Base-by-base conservation (phyloP, 2,888 invertebrate species). In the Volucella bombylans region DNA sequence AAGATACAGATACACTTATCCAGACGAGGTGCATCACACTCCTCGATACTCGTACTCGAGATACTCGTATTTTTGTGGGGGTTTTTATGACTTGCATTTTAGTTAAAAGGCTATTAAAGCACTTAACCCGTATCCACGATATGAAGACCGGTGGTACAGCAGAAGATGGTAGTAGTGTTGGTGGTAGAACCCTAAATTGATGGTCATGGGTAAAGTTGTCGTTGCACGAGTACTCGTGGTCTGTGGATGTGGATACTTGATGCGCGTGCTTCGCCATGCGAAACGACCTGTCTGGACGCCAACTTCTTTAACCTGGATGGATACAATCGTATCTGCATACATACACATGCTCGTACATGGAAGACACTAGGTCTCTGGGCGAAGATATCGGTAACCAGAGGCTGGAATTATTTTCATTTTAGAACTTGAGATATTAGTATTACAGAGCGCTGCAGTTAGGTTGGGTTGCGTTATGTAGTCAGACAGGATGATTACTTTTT, bases 61-160 rank as follows among this genome's bases (percentile, higher is more conserved):
- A 74, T 74, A 79, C 59, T 31, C 31, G 31, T 31, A 31, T 6
- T 54, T 79, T 69, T 74, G 73, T 73, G 62, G 61, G 11, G 68
- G 76, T 76, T 79, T 80, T 80, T 81, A 72, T 71, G 67, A 23
- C 83, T 67, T 71, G 83, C 74, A 74, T 74, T 80, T 80, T 47
- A 68, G 57, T 62, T 77, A 85, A 85, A 65, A 81, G 81, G 57
- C 81, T 68, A 81, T 85, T 76, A 79, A 79, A 69, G 82, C 68
- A 45, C 55, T 78, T 65, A 79, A 41, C 61, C 67, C 43, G 64
- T 39, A 43, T 49, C 54, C 64, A 31, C 6, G 4, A 65, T 61
- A 11, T 15, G 38, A 4, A 8, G 23, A 18, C 45, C 15, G n/a
- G 4, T 18, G 73, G 11, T 47, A 31, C 6, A 31, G 62, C 1